A percentile compares a stretch with the other conserved stretches of the same genome.
Conservation (phyloP, 2,113 vertebrate genomes). For the Cromileptes altivelis region DNA sequence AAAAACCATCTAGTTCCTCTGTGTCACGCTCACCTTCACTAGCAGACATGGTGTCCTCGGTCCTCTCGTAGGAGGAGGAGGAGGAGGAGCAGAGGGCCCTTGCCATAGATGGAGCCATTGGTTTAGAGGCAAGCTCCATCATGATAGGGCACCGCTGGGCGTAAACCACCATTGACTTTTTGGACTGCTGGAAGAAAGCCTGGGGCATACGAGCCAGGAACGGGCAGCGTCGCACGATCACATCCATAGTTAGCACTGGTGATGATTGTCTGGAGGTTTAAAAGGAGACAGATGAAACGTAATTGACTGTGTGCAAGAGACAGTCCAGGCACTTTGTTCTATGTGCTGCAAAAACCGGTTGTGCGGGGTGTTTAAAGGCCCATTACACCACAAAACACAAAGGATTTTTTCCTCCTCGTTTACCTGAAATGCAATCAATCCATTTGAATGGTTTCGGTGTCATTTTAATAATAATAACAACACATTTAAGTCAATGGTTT, state of each 20-base stretch:
- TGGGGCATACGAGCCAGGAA: conserved; percentile 94
- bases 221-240: conserved; percentile 92
- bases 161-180: conserved; percentile 90
- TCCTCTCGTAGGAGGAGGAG: conserved; percentile 86
- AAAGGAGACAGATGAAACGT: neutral
- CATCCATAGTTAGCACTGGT: conserved; percentile 86
- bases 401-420: neutral
- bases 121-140: conserved; percentile 91
- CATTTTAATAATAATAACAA: neutral
- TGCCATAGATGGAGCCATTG: conserved; percentile 83
- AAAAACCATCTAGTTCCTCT: neutral
- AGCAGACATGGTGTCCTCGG: conserved; percentile 77
- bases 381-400: neutral
- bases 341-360: neutral
- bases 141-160: conserved; percentile 95
- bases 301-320: neutral
- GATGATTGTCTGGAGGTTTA: conserved; percentile 60
- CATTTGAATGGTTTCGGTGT: neutral
- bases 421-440: neutral
- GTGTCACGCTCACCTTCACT: conserved; percentile 81
- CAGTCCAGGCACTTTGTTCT: neutral
- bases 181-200: conserved; percentile 94
- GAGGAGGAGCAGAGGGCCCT: conserved; percentile 87
- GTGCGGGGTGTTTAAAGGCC: neutral
- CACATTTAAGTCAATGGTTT: neutral